Base-by-base conservation (phyloP, 2,113 vertebrate species). In the Neogobius melanostomus region DNA sequence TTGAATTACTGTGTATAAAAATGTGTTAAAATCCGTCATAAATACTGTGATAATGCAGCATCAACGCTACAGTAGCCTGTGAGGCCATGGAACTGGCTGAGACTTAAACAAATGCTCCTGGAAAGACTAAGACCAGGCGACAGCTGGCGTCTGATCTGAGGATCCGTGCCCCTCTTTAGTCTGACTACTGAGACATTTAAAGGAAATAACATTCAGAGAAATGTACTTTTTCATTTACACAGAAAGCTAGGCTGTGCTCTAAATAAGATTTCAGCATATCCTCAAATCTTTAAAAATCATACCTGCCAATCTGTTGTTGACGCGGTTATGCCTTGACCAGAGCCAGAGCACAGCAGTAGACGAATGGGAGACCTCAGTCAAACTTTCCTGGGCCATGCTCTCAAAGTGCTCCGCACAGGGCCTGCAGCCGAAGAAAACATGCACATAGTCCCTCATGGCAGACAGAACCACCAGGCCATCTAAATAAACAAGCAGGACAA, bases 271-370 rank as follows among this genome's bases (percentile, higher is more conserved):
- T 56, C 11, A 21, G 11, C 11, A 17, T 4, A 28, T 28, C 11
- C 28, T 16, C 6, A 61, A 44, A n/a, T n/a, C 3, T 14, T n/a
- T 9, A 44, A 14, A 42, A 44, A 44, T n/a, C 77, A 7, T 83
- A 98, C 97, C 97, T 3, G 96, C 92, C 9, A 98, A 87, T 77
- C 96, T 94, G 75, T 91, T 93, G 3, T 98, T 99, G 85, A 98
- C 97, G 0, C 11, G 74, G 62, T 98, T 99, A 93, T 99, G 97
- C 56, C 90, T 90, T 0, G 90, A 90, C 97, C 97, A 99, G 72
- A 99, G 90, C 97, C 97, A 98, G 65, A 94, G 83, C 0, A 94
- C 46, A 0, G 96, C 92, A 0, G 59, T 48, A 0, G 90, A 43
- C 10, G 80, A 66, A 0, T 86, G 80, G 0, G 8, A 11, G 77